Evolutionary conservation across 2,797 vertebrate species (phyloP), one percentile per base, ranked within the genome.

Genomic region (Arremon brunneinucha): DNA sequence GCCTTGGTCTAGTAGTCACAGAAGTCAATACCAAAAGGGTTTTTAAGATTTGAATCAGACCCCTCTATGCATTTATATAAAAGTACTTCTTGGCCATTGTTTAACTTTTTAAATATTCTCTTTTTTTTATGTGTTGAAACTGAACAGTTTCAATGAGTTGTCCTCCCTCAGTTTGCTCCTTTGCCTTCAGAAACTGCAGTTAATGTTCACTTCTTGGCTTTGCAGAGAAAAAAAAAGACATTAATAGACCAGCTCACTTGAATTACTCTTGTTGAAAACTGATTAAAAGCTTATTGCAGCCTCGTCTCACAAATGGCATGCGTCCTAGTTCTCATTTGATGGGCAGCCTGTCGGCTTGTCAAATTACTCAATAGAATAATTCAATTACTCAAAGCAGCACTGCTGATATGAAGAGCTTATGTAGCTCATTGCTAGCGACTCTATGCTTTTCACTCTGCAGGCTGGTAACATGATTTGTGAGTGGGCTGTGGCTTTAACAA

Each of bases 401-500:
- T 16, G 41, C 84, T 71, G 55, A 39, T 94, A 34, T 0, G 47
- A 75, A 63, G 79, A 65, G 84, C 60, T 93, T 50, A 28, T 24
- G 28, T 50, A 60, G 52, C 68, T 93, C 56, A 7, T 62, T 62
- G 60, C 88, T 34, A 57, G 87, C 0, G 0, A 7, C 64, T 56
- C 56, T 28, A 26, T 70, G 92, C 76, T 81, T 78, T 93, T 75
- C 46, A 26, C 55, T 83, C 49, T 15, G 65, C 84, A 47, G 87
- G 62, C 89, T 95, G 69, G 72, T 79, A 87, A 18, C 47, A 2
- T 18, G 79, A 91, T 85, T 83, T 83, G 56, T 78, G 84, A 71
- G 82, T 86, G 91, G 94, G 92, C 87, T 95, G 91, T 63, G 49
- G 35, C 95, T 95, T 94, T 91, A 96, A 95, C 94, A 92, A 72